Evolutionary conservation across 2,113 vertebrate genomes (phyloP).

Genomic region (Onychostoma macrolepis): DNA sequence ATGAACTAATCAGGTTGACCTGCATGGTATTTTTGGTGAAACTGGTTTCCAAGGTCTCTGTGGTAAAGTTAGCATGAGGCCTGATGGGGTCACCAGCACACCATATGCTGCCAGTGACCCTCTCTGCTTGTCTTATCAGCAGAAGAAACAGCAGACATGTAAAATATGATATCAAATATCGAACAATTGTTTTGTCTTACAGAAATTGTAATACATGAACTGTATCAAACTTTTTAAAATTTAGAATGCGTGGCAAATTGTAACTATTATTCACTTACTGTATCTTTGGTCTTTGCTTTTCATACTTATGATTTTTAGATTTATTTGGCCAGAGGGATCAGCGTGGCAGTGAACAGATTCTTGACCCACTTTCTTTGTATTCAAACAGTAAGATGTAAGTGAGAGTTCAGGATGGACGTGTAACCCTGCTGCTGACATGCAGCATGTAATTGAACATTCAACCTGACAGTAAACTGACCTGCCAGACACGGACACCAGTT

Average conservation of each 20-base stretch:
- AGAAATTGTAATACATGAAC: background rate
- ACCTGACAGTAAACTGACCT: conserved; percentile 29
- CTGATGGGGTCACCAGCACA: background rate
- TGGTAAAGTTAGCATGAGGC: background rate
- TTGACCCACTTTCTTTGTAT: background rate
- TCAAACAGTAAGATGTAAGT: conserved; percentile 2
- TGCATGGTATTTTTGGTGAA: background rate
- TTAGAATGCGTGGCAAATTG: background rate
- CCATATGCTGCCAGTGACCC: background rate
- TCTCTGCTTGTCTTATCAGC: background rate
- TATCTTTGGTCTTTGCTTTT: background rate
- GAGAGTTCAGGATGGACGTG: background rate
- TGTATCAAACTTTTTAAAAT: background rate
- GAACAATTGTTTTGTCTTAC: background rate
- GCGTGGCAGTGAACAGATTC: background rate
- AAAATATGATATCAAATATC: background rate
- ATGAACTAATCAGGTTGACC: background rate
- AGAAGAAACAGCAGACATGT: background rate
- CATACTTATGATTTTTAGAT: background rate
- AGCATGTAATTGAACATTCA: conserved; percentile 41
- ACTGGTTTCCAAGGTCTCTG: background rate
- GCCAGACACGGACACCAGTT: background rate
- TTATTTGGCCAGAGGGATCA: background rate
- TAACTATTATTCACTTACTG: background rate
- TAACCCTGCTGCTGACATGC: conserved; percentile 27